Base-by-base conservation (phyloP, 2,888 invertebrate species). In the Apamea anceps region DNA sequence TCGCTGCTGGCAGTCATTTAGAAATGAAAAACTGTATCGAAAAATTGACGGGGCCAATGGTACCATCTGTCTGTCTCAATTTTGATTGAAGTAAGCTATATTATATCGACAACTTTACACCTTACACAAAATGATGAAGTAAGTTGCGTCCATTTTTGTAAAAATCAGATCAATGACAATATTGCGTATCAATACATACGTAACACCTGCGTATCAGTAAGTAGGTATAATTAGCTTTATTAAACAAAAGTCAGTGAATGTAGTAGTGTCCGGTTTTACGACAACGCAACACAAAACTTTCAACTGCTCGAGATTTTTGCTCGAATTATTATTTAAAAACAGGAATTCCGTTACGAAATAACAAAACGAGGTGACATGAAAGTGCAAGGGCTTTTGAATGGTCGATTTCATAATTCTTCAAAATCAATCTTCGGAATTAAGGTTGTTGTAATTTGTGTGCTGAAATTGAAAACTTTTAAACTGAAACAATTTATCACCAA, bases 311-410 rank as follows among this genome's bases (percentile, higher is more conserved):
- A 89, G 85, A 88, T 88, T 89, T 89, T 80, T 70, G 79, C 72
- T 82, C 81, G 78, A 78, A 80, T 87, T 87, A 86, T 90, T 86
- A 85, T 79, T 86, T 79, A 57, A 89, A 91, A 90, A 90, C 86
- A 81, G 82, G 81, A 90, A 90, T 91, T 86, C 45, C 54, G 81
- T 93, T 93, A 86, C 89, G 91, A 89, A 90, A 92, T 87, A 85
- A 71, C 75, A 75, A 72, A 91, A 88, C 85, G 88, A 89, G 89
- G 90, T 89, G 91, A 91, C 89, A 88, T 86, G 84, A 88, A 88
- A 91, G 92, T 90, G 84, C 91, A 92, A 92, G 91, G 92, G 91
- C 91, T 91, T 90, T 86, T 68, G 84, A 87, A 80, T 66, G 86
- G n/a, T n/a, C 45, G 78, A 80, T 92, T 90, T 88, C 88, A 76